phyloP scores from a whole-genome alignment of 2,888 invertebrate genomes.

The Lasioglossum lativentre region DNA sequence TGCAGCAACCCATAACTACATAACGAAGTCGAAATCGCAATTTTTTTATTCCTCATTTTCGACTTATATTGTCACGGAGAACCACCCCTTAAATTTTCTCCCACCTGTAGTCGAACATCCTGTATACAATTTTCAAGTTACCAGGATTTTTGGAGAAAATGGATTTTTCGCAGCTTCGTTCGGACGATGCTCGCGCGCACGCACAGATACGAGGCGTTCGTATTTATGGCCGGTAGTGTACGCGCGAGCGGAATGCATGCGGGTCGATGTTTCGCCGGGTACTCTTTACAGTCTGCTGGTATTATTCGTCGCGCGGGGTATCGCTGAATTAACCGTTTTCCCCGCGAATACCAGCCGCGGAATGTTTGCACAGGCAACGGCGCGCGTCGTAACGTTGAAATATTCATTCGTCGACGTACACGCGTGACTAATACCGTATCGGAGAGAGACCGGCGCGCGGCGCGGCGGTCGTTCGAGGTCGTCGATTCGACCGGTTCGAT shows the following conservation, averaged over 20 bases:
- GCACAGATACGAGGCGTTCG: neutral
- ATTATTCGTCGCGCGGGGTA: slow-evolving; percentile 7
- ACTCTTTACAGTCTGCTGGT: neutral
- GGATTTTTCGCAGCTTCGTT: neutral
- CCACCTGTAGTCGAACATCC: no score
- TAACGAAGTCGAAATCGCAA: no score
- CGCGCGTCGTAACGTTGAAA: slow-evolving; percentile 52
- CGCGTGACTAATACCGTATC: slow-evolving; percentile 52
- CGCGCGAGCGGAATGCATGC: slow-evolving; percentile 34
- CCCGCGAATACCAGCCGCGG: slow-evolving; percentile 29
- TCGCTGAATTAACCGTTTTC: slow-evolving; percentile 25
- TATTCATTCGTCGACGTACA: slow-evolving; percentile 45
- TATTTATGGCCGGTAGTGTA: neutral
- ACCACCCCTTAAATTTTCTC: no score
- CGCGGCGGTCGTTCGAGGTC: slow-evolving; percentile 47
- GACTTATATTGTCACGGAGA: no score
- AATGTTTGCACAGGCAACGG: slow-evolving; percentile 43
- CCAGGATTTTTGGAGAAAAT: neutral
- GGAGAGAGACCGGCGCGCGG: slow-evolving; percentile 22
- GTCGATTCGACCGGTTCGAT: slow-evolving; percentile 45
- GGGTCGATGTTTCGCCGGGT: slow-evolving; percentile 14
- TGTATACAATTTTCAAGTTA: neutral
- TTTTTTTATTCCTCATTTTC: no score
- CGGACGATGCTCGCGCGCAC: neutral
- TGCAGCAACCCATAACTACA: no score